Percentiles rank a stretch among this genome's conserved stretches.
These are phyloP conservation scores for Pao palembangensis DNA, from an alignment of 2,113 vertebrate species.

Conservation along the genomic window DNA sequence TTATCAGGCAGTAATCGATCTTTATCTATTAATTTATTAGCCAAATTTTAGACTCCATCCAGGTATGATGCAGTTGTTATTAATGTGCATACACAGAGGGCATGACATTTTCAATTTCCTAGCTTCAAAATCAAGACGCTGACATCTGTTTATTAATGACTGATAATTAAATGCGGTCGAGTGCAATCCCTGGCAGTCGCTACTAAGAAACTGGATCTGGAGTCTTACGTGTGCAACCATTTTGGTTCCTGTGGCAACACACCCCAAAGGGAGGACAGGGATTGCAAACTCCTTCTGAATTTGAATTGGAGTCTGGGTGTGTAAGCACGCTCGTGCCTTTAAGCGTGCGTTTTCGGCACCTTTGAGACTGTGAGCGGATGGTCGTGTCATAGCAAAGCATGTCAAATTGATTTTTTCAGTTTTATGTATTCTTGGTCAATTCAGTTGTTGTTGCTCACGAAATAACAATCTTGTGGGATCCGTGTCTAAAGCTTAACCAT, in stretches of 20 bases:
- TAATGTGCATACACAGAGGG: conserved; percentile 41
- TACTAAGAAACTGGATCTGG: conserved; percentile 71
- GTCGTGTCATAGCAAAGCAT: not conserved
- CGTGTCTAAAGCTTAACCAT: not conserved
- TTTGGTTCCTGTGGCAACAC: conserved; percentile 28
- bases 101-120: conserved; percentile 54
- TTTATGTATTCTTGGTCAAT: not conserved
- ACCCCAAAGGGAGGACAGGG: not conserved
- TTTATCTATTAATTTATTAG: conserved; percentile 28
- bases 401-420: not conserved
- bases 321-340: not conserved
- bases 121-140: conserved; percentile 73
- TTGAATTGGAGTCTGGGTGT: not conserved
- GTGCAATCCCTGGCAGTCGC: conserved; percentile 84
- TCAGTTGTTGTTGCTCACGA: not conserved
- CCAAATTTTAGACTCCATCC: conserved; percentile 38
- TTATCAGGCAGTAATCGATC: conserved; percentile 25
- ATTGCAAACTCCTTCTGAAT: conserved; percentile 15
- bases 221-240: conserved; percentile 37
- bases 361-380: not conserved
- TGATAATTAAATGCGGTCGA: conserved; percentile 92
- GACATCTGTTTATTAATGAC: conserved; percentile 93
- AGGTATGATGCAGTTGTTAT: conserved; percentile 33
- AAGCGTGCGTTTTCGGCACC: not conserved
- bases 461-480: not conserved